phyloP scores from a whole-genome alignment of 2,888 invertebrate species.

The Erynnis tages region DNA sequence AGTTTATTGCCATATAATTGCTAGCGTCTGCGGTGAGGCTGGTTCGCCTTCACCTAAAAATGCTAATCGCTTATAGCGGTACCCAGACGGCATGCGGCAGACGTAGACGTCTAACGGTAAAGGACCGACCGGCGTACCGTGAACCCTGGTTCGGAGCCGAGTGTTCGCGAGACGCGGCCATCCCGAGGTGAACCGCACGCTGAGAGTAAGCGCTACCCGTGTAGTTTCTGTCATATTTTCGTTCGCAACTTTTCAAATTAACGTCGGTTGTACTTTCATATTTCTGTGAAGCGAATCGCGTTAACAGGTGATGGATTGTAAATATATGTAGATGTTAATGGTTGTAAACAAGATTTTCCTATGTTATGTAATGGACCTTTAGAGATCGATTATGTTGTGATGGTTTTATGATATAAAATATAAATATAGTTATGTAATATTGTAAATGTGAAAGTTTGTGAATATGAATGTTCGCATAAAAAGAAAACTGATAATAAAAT shows the following conservation, averaged over 20 bases:
- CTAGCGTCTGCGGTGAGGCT: constrained; percentile 36
- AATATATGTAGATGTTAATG: no score
- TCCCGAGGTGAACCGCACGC: not conserved
- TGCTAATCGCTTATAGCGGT: constrained; percentile 51
- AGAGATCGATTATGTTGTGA: no score
- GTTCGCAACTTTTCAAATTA: not conserved
- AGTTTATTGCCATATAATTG: constrained; percentile 31
- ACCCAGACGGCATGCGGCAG: constrained; percentile 35
- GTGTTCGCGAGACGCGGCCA: not conserved
- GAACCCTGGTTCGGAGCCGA: constrained; percentile 21
- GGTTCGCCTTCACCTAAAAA: constrained; percentile 75
- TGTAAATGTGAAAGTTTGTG: no score
- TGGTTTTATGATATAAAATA: no score
- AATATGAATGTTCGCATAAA: no score
- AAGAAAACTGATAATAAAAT: no score
- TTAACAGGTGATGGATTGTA: no score
- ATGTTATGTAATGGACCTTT: no score
- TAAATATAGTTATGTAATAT: no score
- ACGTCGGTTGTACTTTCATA: no score
- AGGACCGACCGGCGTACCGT: constrained; percentile 43
- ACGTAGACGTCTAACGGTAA: constrained; percentile 62
- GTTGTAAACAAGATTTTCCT: no score
- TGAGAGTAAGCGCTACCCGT: not conserved
- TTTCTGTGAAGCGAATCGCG: no score
- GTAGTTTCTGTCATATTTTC: not conserved